Evolutionary conservation across 2,113 vertebrate species (phyloP).

Genomic region (Rattus rattus): DNA sequence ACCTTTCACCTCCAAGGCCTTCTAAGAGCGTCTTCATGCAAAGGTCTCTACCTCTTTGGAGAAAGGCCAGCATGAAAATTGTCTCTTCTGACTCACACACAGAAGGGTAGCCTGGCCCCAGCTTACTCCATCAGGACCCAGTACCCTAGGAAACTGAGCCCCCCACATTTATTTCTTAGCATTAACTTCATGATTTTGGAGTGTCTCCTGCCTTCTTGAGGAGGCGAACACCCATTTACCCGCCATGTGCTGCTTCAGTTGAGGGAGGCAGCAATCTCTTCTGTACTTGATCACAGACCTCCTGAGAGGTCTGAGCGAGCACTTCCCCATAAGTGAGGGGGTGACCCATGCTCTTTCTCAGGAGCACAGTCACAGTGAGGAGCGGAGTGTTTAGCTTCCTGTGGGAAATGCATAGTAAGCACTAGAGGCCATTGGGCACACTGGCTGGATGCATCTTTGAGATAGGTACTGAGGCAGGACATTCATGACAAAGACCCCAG

Average conservation of each 20-base stretch:
- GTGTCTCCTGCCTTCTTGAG: neutral
- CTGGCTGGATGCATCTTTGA: neutral
- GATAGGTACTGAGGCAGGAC: neutral
- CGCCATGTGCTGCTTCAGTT: fast-evolving
- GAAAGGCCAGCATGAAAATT: neutral
- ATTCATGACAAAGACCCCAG: neutral
- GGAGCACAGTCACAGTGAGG: neutral
- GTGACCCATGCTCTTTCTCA: neutral
- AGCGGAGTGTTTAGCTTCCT: neutral
- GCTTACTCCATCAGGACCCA: neutral
- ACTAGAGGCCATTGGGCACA: neutral
- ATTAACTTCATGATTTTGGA: neutral
- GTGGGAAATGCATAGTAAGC: neutral
- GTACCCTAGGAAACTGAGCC: neutral
- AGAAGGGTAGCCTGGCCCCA: neutral
- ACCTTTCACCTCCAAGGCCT: fast-evolving
- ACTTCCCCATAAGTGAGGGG: neutral
- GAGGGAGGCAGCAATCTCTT: neutral
- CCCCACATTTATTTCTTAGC: neutral
- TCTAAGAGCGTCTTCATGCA: neutral
- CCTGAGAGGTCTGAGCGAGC: neutral
- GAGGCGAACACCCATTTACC: neutral
- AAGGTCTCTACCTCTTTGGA: neutral
- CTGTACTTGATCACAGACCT: neutral
- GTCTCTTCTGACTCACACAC: neutral